Evolutionary conservation across 1,140 invertebrate species (phyloP).

Genomic region (Tetraneura akinire): DNA sequence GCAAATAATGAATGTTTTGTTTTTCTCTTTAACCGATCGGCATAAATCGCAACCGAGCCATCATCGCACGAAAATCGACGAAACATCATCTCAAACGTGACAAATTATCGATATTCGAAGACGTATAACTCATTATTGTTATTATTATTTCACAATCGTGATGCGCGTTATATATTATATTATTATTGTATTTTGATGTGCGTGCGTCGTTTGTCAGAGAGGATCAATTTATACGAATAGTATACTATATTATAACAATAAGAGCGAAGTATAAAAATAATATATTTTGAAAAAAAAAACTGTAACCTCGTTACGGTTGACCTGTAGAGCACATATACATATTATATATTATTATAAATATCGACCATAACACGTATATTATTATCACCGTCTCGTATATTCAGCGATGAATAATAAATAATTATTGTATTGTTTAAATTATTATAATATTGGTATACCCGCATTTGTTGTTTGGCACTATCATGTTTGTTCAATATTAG

Average conservation of each 20-base stretch:
- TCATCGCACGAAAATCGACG: not conserved
- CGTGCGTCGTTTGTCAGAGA: not conserved
- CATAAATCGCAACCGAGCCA: not conserved
- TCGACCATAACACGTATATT: not conserved
- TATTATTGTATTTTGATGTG: not conserved
- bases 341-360: not conserved
- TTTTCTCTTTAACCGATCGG: not conserved
- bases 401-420: too few relatives aligned
- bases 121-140: not conserved
- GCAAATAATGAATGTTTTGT: not conserved
- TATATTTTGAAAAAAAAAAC: not conserved
- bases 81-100: not conserved
- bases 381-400: too few relatives aligned
- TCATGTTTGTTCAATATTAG: not conserved
- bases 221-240: not conserved
- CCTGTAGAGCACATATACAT: not conserved
- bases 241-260: not conserved
- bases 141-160: not conserved
- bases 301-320: constrained; percentile 33
- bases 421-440: not conserved
- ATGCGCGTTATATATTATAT: not conserved
- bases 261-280: not conserved
- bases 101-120: not conserved
- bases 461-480: not conserved
- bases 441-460: not conserved